Conservation (phyloP, 2,113 vertebrate genomes). For the Alligator mississippiensis region DNA sequence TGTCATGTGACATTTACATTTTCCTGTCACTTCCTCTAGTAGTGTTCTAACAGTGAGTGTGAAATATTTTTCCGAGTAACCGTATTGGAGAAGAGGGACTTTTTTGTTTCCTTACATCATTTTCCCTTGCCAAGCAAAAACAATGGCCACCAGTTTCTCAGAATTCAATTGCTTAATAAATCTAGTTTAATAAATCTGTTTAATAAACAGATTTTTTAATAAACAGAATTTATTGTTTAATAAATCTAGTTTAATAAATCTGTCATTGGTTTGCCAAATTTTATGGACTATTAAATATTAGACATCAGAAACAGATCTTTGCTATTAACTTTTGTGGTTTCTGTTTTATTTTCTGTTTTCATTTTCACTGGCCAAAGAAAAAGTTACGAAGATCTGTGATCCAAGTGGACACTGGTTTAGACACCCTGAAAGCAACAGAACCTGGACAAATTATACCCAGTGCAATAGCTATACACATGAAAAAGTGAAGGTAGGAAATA, state of each 20-base stretch:
- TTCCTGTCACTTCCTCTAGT: slow-evolving; percentile 4
- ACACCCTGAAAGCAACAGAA: slow-evolving; percentile 94
- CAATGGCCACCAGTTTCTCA: slow-evolving; percentile 33
- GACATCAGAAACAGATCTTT: background rate
- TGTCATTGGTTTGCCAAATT: slow-evolving; percentile 26
- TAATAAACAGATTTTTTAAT: too few species aligned
- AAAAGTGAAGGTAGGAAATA: slow-evolving; percentile 85
- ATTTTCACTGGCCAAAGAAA: slow-evolving; percentile 80
- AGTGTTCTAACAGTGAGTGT: background rate
- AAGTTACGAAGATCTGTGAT: slow-evolving; percentile 93
- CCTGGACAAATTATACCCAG: slow-evolving; percentile 94
- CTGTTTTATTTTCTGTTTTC: background rate
- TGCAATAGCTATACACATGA: slow-evolving; percentile 87
- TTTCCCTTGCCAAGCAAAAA: slow-evolving; percentile 39
- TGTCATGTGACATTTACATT: background rate
- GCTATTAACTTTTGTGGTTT: slow-evolving; percentile 27
- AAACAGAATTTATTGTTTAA: too few species aligned
- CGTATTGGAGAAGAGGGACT: background rate
- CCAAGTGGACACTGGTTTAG: slow-evolving; percentile 91
- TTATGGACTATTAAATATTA: background rate
- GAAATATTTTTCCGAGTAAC: slow-evolving; percentile 8
- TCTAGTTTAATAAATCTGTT: slow-evolving; percentile 47
- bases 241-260: slow-evolving; percentile 37
- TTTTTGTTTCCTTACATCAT: slow-evolving; percentile 38
- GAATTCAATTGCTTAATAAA: background rate